These are phyloP conservation scores for Salvelinus alpinus DNA, from an alignment of 2,113 vertebrate genomes.

Conservation along the genomic window DNA sequence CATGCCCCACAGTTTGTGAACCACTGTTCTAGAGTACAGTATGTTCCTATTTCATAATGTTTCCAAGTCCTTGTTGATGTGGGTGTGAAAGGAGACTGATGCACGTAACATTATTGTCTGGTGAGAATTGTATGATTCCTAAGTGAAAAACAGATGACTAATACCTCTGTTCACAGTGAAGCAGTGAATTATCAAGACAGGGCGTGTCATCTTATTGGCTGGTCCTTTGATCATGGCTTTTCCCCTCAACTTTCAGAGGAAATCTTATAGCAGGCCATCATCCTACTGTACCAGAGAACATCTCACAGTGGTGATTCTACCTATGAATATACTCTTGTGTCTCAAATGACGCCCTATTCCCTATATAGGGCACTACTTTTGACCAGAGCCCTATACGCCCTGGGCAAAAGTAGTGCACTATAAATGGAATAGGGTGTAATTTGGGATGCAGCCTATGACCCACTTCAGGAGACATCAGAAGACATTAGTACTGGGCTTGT, in stretches of 20 bases:
- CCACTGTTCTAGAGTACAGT: too few relatives aligned
- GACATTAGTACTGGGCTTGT: background rate
- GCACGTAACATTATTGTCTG: slow-evolving; percentile 52
- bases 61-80: slow-evolving; percentile 46
- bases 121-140: slow-evolving; percentile 62
- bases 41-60: slow-evolving; percentile 32
- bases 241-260: slow-evolving; percentile 59
- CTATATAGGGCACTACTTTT: too few relatives aligned
- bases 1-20: too few relatives aligned
- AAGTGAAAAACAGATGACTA: slow-evolving; percentile 33
- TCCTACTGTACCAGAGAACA: slow-evolving; percentile 42
- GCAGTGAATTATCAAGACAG: slow-evolving; percentile 71
- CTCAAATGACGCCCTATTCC: too few relatives aligned
- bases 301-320: slow-evolving; percentile 53
- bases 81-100: slow-evolving; percentile 62
- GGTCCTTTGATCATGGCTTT: slow-evolving; percentile 71
- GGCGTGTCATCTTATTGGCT: slow-evolving; percentile 74
- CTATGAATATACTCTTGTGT: slow-evolving; percentile 32
- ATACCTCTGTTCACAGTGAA: slow-evolving; percentile 70
- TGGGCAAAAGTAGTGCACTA: too few relatives aligned
- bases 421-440: too few relatives aligned
- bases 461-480: slow-evolving; percentile 30
- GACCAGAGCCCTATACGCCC: too few relatives aligned
- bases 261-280: slow-evolving; percentile 63
- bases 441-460: background rate